Percentiles rank a stretch among this genome's conserved stretches.
Evolutionary conservation across 1,140 invertebrate species (phyloP).

Genomic region (Gerris buenoi): DNA sequence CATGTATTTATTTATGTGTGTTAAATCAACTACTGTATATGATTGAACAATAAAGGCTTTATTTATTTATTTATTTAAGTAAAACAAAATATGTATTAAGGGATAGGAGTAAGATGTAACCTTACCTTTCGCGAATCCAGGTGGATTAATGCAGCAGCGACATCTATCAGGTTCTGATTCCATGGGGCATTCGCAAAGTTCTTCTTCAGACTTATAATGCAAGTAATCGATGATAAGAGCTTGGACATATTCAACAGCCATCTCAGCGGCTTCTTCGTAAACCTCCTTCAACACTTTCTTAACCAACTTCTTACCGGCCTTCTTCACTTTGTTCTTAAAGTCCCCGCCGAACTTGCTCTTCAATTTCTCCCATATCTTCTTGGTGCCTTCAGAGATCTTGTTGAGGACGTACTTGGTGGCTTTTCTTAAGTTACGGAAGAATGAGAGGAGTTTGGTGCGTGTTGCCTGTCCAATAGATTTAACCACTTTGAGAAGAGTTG

Average conservation of each 20-base stretch:
- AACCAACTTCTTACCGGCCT: slow-evolving; percentile 1
- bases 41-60: too few relatives aligned
- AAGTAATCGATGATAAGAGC: neutral
- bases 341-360: neutral
- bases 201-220: neutral
- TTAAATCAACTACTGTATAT: too few relatives aligned
- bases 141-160: neutral
- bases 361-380: neutral
- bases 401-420: neutral
- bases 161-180: neutral
- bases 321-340: neutral
- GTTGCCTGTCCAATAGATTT: neutral
- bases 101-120: too few relatives aligned
- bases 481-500: neutral
- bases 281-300: neutral
- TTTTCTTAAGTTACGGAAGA: neutral
- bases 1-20: too few relatives aligned
- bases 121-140: neutral
- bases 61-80: too few relatives aligned
- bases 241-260: neutral
- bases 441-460: neutral
- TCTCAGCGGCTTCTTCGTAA: neutral
- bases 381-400: neutral
- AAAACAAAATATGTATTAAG: too few relatives aligned
- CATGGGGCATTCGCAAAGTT: neutral